phyloP scores from a whole-genome alignment of 2,797 vertebrate species.

The Hafferia zeledoni region DNA sequence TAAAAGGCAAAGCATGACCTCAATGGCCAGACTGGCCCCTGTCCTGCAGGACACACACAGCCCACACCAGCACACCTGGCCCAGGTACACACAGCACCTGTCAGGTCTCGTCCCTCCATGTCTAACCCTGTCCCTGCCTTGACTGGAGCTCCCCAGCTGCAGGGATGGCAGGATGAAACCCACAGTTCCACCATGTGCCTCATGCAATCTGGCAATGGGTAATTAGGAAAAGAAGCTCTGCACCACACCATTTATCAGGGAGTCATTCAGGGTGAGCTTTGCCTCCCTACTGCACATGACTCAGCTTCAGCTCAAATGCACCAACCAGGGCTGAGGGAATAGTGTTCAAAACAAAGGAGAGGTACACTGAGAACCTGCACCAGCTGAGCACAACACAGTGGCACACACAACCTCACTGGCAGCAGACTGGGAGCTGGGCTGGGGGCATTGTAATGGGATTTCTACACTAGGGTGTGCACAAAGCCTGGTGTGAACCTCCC shows the following conservation, averaged over 20 bases:
- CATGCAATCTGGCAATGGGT: rapidly evolving
- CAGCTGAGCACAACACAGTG: not conserved
- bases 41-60: rapidly evolving
- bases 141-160: not conserved
- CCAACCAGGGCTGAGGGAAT: not conserved
- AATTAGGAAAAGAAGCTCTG: not conserved
- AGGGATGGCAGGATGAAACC: not conserved
- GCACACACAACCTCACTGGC: rapidly evolving
- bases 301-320: not conserved
- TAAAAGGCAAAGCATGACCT: not conserved
- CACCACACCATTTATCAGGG: not conserved
- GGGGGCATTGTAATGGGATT: not conserved
- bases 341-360: not conserved
- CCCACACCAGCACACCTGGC: not conserved
- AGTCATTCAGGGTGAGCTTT: not conserved
- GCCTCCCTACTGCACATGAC: not conserved
- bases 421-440: not conserved
- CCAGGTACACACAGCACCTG: not conserved
- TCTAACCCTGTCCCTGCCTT: not conserved
- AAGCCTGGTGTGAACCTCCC: not conserved
- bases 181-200: not conserved
- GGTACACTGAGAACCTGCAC: rapidly evolving
- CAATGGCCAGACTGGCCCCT: not conserved
- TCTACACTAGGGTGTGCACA: not conserved
- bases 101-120: not conserved